Evolutionary conservation across 2,888 invertebrate species (phyloP), one percentile per base, ranked within the genome.

Genomic region (Drosophila seclusa): DNA sequence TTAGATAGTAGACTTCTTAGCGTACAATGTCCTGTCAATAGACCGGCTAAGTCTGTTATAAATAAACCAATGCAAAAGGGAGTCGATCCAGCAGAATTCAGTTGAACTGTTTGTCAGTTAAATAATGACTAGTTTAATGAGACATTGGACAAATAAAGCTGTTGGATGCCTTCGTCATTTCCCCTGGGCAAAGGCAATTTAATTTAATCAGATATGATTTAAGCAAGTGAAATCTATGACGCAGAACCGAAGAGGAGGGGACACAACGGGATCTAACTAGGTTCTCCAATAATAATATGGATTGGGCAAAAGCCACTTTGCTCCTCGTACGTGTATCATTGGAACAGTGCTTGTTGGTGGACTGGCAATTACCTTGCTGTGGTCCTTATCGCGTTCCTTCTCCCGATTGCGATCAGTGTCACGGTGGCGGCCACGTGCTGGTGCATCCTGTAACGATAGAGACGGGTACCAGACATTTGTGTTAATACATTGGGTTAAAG

Each of bases 311-410:
- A 45, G 13, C 1, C 24, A 16, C 8, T 45, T 45, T 24, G 16
- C 16, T 16, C 16, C 8, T 8, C 16, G 45, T 16, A 16, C 45
- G 16, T 16, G 45, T 45, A 24, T 45, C 45, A 16, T 45, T 45
- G 45, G 45, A 24, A 45, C 8, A 45, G 27, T 24, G 8, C 1
- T 16, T 45, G 45, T 16, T 45, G 24, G 4, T 8, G 45, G 16
- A 24, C 24, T 45, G 24, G 45, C 21, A 32, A 34, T 60, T 53
- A 85, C 83, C 82, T 78, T 89, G 55, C 59, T 73, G 31, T 82
- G 42, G 16, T 89, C 85, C 53, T 74, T 84, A 34, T 76, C 84
- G 6, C 79, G 76, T 4, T 81, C 82, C 61, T 78, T 78, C 5
- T 78, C 78, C 53, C 52, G 78, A 60, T 38, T 54, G 21, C 78